Percentiles rank a stretch among this genome's conserved stretches.
Evolutionary conservation across 2,888 invertebrate genomes (phyloP).

Genomic region (Seladonia tumulorum): DNA sequence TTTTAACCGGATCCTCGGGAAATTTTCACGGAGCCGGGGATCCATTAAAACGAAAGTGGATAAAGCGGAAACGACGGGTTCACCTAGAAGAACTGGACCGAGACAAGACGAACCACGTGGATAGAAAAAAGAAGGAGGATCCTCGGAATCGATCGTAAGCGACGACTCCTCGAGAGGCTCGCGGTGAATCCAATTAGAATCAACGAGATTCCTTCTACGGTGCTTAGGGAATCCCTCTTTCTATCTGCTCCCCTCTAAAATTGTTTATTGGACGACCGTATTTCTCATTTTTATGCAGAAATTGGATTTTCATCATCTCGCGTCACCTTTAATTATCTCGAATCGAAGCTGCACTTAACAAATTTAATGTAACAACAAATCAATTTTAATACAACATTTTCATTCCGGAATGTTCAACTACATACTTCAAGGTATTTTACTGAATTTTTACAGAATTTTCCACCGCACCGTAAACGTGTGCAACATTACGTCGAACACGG

Average conservation of each 20-base stretch:
- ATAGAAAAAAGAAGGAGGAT: neutral
- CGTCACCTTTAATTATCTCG: no score
- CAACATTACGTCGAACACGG: no score
- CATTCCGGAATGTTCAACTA: no score
- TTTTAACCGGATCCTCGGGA: conserved; percentile 21
- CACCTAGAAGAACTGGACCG: neutral
- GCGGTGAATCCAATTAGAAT: conserved; percentile 1
- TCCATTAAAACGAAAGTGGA: conserved; percentile 50
- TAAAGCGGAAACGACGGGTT: conserved; percentile 18
- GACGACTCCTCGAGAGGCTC: neutral
- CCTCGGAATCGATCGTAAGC: conserved; percentile 7
- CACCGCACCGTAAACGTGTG: no score
- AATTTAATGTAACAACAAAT: no score
- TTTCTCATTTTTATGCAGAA: neutral
- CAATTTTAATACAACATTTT: no score
- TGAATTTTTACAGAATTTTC: no score
- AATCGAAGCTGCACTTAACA: no score
- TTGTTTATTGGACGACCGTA: neutral
- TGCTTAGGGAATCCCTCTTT: neutral
- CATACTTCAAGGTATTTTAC: no score
- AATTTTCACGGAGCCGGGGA: conserved; percentile 25
- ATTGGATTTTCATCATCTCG: neutral
- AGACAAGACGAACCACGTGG: neutral
- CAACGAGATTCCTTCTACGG: neutral
- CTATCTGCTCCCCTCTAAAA: neutral